Percentiles rank a stretch among this genome's conserved stretches.
Evolutionary conservation across 2,113 vertebrate genomes (phyloP).

Genomic region (Taurulus bubalis): DNA sequence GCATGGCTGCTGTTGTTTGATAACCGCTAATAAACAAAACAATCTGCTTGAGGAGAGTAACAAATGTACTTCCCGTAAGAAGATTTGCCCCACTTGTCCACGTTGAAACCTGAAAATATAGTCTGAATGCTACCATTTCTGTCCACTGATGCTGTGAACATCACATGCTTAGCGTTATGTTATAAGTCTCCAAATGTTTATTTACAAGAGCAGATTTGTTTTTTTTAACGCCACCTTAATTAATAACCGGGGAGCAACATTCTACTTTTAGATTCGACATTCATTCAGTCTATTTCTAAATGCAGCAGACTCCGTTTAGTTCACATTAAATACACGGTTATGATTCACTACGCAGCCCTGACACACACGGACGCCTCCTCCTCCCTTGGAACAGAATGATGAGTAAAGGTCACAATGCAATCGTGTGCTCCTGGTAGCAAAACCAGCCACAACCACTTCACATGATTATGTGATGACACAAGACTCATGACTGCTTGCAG

Average conservation of each 20-base stretch:
- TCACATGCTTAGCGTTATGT: not conserved
- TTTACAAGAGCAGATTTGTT: not conserved
- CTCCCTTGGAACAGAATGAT: constrained; percentile 21
- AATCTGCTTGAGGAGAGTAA: too few species aligned
- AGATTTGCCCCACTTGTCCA: not conserved
- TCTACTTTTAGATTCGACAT: not conserved
- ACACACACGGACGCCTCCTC: not conserved
- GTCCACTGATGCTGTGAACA: not conserved
- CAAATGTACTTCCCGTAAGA: not conserved
- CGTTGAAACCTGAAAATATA: too few species aligned
- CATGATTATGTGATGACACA: constrained; percentile 58
- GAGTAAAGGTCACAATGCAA: constrained; percentile 43
- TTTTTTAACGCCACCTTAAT: not conserved
- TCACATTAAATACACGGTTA: not conserved
- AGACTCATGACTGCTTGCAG: constrained; percentile 32
- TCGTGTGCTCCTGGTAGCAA: constrained; percentile 23
- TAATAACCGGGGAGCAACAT: not conserved
- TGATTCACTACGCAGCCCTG: constrained; percentile 3
- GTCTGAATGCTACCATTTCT: not conserved
- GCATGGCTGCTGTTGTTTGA: too few species aligned
- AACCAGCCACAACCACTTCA: constrained; percentile 30
- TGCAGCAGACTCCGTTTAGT: not conserved
- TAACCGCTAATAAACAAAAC: not conserved
- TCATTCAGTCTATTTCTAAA: not conserved
- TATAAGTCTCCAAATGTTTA: not conserved